Base-by-base conservation (phyloP, 1,140 invertebrate species). In the Nymphalis io region DNA sequence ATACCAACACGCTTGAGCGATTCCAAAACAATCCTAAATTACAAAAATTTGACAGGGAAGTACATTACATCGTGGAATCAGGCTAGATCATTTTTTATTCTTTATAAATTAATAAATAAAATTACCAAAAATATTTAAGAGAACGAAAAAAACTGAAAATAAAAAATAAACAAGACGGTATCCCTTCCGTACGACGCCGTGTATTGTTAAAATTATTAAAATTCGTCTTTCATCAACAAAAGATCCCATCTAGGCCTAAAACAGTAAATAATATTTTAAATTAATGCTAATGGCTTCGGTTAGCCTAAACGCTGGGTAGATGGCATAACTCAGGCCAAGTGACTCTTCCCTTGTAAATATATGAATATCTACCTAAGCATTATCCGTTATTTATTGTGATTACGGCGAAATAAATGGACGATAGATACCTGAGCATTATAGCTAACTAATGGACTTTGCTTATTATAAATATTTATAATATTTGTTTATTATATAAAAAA, bases 251-350 rank as follows among this genome's bases (percentile, higher is more conserved):
- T 40, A 23, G 61, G 44, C 46, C 51, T 44, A 18, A 20, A 75
- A 76, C 80, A 68, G 72, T 82, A 82, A 82, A 82, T 80, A 80
- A 82, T 82, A 82, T 80, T 80, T 79, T 74, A 80, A 79, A 82
- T 82, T 80, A 80, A 82, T 82, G 80, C 66, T 80, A 82, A 82
- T 79, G 73, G 80, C 67, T 58, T 62, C 63, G 75, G 73, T 77
- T 76, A 59, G 70, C 74, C 74, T 70, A 72, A 78, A 72, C 60
- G 72, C 57, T 58, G 72, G 73, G 72, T 74, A 74, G 74, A 73
- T 66, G 79, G 61, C 70, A 73, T 81, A 81, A 81, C 75, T 81
- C 77, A 81, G 73, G 68, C 58, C 68, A 65, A 48, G 72, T 70
- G 75, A 75, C 78, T 72, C 73, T 74, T 70, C 70, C 71, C 71